Base-by-base conservation (phyloP, 2,113 vertebrate genomes). In the Cinclus mexicanus region DNA sequence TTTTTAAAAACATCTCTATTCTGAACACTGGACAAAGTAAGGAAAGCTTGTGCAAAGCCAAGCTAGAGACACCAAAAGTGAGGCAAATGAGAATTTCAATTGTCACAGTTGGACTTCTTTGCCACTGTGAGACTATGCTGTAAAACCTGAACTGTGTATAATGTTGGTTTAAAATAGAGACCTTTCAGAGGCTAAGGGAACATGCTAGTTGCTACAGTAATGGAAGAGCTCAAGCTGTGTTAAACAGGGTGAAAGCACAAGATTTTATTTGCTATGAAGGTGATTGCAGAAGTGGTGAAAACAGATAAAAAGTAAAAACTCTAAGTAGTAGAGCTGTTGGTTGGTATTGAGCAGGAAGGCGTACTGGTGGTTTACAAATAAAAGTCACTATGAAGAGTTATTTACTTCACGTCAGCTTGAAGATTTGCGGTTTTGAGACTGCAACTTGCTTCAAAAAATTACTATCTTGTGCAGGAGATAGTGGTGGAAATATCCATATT, bases 191-290 rank as follows among this genome's bases (percentile, higher is more conserved):
- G 11, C n/a, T 39, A 42, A 44, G 20, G 50, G 50, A 90, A 41
- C 50, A 50, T 26, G 49, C 16, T 50, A 65, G 22, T 77, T 83
- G 47, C 64, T 78, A 33, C 56, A 75, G 69, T 91, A 94, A 93
- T 84, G 33, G 35, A 93, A 70, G 25, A 35, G 33, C 42, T 94
- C 81, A 84, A 89, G 91, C 89, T 96, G 83, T 81, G 87, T 84
- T 87, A 84, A 94, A 33, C 29, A 71, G 47, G 64, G 50, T 31
- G 72, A 83, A 94, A 91, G 63, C 59, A 77, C 20, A 78, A 69
- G 64, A 44, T 59, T 95, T 91, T 67, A 39, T 94, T 91, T 90
- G 55, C 59, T 74, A 16, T 53, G 42, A 84, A 78, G 23, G 46
- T 77, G 69, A 74, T 77, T 75, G 64, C 25, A 89, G 76, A 83